These are phyloP conservation scores for Prinia subflava DNA, from an alignment of 2,113 vertebrate genomes.

Conservation along the genomic window DNA sequence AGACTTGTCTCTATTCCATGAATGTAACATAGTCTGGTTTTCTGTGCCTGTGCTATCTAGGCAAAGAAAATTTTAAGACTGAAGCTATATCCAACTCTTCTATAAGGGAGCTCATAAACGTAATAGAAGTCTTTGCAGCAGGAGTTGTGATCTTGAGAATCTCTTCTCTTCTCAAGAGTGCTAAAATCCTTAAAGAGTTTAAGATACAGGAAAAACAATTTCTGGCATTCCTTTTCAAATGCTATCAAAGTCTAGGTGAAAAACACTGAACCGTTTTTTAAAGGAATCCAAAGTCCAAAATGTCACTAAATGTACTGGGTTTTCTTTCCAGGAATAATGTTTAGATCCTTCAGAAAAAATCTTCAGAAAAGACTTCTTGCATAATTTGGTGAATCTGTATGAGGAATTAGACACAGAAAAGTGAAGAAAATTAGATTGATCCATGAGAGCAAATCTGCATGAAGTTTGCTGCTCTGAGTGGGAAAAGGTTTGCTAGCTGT, in stretches of 20 bases:
- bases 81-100: background rate
- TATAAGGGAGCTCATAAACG: background rate
- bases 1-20: background rate
- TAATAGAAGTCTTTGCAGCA: background rate
- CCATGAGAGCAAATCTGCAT: background rate
- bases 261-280: background rate
- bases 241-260: background rate
- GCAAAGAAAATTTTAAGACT: background rate
- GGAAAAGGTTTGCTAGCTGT: background rate
- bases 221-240: background rate
- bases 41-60: background rate
- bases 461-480: background rate
- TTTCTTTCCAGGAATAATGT: background rate
- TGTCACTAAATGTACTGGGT: background rate
- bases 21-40: background rate
- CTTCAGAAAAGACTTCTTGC: background rate
- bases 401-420: background rate
- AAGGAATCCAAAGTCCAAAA: background rate
- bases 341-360: background rate
- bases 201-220: background rate
- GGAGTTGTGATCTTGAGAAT: background rate
- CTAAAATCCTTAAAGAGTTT: background rate
- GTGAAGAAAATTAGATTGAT: background rate
- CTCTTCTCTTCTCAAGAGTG: background rate
- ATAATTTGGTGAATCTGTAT: background rate